These are phyloP conservation scores for Chloropsis cyanopogon DNA, from an alignment of 2,113 vertebrate species.

Conservation along the genomic window DNA sequence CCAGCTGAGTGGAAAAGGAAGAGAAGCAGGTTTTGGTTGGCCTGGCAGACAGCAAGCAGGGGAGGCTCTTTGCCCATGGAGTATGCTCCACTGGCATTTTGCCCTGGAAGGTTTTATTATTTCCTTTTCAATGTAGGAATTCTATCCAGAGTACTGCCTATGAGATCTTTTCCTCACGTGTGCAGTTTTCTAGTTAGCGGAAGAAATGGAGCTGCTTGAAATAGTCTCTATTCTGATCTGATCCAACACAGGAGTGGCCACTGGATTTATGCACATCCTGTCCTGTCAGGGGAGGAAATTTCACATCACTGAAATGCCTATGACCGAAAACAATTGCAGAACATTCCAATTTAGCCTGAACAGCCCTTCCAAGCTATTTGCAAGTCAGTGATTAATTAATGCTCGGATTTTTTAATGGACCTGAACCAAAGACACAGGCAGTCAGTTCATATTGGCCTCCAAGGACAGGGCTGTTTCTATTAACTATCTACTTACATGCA, in stretches of 20 bases:
- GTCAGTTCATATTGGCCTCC: conserved; percentile 21
- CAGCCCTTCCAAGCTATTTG: conserved; percentile 28
- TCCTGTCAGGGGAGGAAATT: not conserved
- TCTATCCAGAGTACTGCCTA: not conserved
- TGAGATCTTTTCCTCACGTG: not conserved
- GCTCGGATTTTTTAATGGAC: conserved; percentile 38
- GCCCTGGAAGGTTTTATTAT: not conserved
- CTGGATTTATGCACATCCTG: not conserved
- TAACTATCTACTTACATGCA: not conserved
- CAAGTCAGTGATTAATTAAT: conserved; percentile 60
- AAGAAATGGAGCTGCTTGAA: not conserved
- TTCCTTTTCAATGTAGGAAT: not conserved
- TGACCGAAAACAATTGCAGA: conserved; percentile 19
- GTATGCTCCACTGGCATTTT: not conserved
- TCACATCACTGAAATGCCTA: not conserved
- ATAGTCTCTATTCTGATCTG: not conserved
- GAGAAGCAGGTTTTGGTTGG: not conserved
- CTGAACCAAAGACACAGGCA: conserved; percentile 50
- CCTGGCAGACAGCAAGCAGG: not conserved
- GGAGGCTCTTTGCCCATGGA: not conserved
- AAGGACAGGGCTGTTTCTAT: conserved; percentile 21
- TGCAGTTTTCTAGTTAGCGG: not conserved
- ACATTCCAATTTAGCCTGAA: not conserved
- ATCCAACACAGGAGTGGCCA: not conserved
- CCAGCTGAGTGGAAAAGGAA: not conserved